Base-by-base conservation (phyloP, 2,888 invertebrate species). In the Helleia helle region DNA sequence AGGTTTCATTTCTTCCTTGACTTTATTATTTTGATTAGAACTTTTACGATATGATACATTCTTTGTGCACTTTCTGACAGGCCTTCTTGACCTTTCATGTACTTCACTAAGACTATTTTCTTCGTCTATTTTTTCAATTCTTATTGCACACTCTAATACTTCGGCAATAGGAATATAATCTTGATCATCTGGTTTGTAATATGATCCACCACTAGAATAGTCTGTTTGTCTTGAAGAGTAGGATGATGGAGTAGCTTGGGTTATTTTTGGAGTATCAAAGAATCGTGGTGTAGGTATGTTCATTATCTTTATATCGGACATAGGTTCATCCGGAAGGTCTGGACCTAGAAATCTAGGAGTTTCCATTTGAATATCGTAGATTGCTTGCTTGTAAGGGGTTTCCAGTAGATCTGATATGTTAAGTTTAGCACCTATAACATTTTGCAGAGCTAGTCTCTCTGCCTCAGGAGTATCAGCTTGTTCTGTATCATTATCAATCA, bases 121-220 rank as follows among this genome's bases (percentile, higher is more conserved):
- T 39, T 48, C 44, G 36, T 51, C 52, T 8, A 39, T 42, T 4
- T 50, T n/a, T 22, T 49, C n/a, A 5, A 37, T 17, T 26, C 61
- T 56, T 7, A 59, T 58, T 22, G 63, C 53, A 52, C 61, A 66
- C 36, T 56, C 63, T 37, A 71, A 48, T 47, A 58, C 55, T 40
- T 80, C 79, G 12, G 65, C 58, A 5, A 65, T 51, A 22, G 63
- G 66, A 38, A 71, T 46, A 46, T 71, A 79, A 53, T 88, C 88
- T 41, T 87, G 87, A 53, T 89, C 89, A 55, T 89, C 89, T 0
- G 89, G 89, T 46, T 87, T 86, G 53, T 89, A 89, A 54, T 89
- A 89, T 2, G 89, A 89, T 2, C 89, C 86, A 3, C 88, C 81
- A 41, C 88, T 88, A 5, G 89, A 89, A 62, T 88, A 88, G 51